These are phyloP conservation scores for Ia io DNA, from an alignment of 2,113 vertebrate species.

Conservation along the genomic window DNA sequence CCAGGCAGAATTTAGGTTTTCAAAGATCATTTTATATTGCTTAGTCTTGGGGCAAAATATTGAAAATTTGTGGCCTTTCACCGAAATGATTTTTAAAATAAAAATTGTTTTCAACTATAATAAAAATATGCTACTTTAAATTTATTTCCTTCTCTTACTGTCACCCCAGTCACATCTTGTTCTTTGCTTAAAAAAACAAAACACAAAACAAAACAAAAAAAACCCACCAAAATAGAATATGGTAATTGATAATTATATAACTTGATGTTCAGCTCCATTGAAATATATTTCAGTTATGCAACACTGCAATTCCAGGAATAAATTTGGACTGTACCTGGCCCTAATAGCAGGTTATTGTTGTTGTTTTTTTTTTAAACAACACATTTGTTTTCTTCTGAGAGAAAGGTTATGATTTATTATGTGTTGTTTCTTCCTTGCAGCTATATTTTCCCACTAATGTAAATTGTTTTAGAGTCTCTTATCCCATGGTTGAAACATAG, in stretches of 20 bases:
- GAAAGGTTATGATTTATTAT: slow-evolving; percentile 30
- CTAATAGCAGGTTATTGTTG: background rate
- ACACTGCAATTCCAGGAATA: slow-evolving; percentile 27
- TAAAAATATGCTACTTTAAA: background rate
- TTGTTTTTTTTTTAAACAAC: background rate
- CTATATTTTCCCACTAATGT: background rate
- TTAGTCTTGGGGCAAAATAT: background rate
- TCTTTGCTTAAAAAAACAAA: slow-evolving; percentile 37
- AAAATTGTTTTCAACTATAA: background rate
- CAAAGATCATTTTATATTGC: background rate
- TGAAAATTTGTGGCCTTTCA: background rate
- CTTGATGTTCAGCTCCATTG: background rate
- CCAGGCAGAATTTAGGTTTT: background rate
- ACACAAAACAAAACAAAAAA: background rate
- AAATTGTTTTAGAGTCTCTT: slow-evolving; percentile 43
- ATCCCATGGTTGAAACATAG: background rate
- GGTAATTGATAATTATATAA: slow-evolving; percentile 49
- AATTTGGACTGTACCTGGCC: slow-evolving; percentile 37
- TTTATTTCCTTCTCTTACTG: background rate
- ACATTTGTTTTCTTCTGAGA: background rate
- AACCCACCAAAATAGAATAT: background rate
- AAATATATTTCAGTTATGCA: slow-evolving; percentile 61
- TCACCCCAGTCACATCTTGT: background rate
- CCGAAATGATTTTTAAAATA: background rate
- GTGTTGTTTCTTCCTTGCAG: background rate